Evolutionary conservation across 2,888 invertebrate species (phyloP), one percentile per base, ranked within the genome.

Genomic region (Oeneis ivallda): DNA sequence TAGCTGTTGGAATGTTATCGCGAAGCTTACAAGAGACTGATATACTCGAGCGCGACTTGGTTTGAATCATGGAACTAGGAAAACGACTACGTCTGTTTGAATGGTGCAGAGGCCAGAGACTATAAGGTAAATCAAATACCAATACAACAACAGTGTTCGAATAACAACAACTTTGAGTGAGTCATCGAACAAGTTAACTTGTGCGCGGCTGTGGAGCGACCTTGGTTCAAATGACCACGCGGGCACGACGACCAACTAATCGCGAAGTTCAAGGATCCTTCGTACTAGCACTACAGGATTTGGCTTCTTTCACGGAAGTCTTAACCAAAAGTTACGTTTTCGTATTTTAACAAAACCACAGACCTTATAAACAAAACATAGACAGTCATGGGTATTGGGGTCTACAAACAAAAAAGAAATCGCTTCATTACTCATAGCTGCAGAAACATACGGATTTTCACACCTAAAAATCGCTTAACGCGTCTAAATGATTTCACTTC

Each of bases 181-280:
- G 37, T 37, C 54, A 56, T 56, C 56, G 41, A 19, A 6, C 17
- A 17, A 54, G 17, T 54, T 10, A 10, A 50, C 10, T 39, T 11
- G 54, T 39, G 54, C 37, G 19, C 34, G 34, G 17, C 7, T 11
- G 13, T 7, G 53, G 52, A 15, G 34, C 37, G 56, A 19, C 56
- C 56, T 56, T 8, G 41, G 56, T 7, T 15, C 15, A 3, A n/a
- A 5, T 17, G 37, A 53, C 34, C 53, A 37, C 53, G 53, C 11
- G 53, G 53, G 8, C 10, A 37, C 37, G 37, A 37, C 37, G 4
- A 34, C 52, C 39, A 13, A 41, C 41, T 56, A 56, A 19, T 56
- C 13, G 26, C 39, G 13, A 41, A 56, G 56, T 56, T 56, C 56
- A 56, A 56, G 56, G 56, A 13, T 56, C 6, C 10, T 41, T 13